Evolutionary conservation across 2,888 invertebrate genomes (phyloP), one percentile per base, ranked within the genome.

Genomic region (Chironomus tentans): DNA sequence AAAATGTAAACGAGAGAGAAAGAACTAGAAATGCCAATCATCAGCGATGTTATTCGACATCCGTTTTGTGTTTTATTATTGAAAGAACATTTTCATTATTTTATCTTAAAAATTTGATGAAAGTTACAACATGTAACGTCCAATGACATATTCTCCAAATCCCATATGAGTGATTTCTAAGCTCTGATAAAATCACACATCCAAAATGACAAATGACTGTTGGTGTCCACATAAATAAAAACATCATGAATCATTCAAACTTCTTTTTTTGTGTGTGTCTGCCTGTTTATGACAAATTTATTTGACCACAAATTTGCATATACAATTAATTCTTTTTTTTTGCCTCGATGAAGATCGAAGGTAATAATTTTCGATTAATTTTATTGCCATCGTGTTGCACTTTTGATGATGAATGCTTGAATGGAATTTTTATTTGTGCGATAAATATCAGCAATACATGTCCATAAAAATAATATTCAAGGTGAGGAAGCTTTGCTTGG

Each of bases 21-120:
- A 38, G 38, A 22, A 65, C 65, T 65, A 65, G 22, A 65, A 65
- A 65, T 65, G 65, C 65, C 65, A 65, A 65, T 65, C 65, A 65
- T 65, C 22, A 65, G 21, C 65, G 18, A 56, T 24, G 21, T 65
- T 21, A 24, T 65, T 65, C 65, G 65, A 65, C 65, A 65, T 65
- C 65, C 65, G 65, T 65, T 65, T 65, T 65, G 65, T 65, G 65
- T 65, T 38, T 38, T 38, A 38, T 56, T 56, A 56, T 56, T 56
- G n/a, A 56, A 56, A 24, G 65, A 65, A 65, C 22, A 22, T 65
- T 18, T 62, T 62, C 10, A 38, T 38, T 38, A 38, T 38, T 38
- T 38, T 38, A 38, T 38, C 38, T 38, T 38, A 38, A 38, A 38
- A 38, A 38, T 38, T 38, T 38, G 38, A 38, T 38, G 38, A 38